A percentile compares a stretch with the other conserved stretches of the same genome.
Evolutionary conservation across 1,140 invertebrate genomes (phyloP).

Genomic region (Brachionus plicatilis): DNA sequence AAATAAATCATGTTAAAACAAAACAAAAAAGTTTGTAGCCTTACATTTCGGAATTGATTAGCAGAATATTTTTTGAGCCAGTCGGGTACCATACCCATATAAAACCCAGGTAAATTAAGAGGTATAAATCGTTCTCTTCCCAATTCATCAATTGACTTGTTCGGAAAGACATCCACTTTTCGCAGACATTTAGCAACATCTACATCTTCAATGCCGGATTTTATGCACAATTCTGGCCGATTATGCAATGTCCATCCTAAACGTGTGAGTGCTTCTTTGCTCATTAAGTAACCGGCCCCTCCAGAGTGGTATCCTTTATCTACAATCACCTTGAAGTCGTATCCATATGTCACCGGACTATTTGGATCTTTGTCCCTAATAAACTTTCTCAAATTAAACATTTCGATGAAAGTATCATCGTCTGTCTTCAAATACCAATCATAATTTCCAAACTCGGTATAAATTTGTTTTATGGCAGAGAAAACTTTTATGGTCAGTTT

Average conservation of each 20-base stretch:
- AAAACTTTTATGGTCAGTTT: slow-evolving; percentile 22
- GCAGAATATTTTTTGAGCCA: neutral
- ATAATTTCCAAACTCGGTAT: neutral
- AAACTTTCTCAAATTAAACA: slow-evolving; percentile 56
- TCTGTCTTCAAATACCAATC: slow-evolving; percentile 93
- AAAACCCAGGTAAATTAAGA: neutral
- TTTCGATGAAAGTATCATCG: slow-evolving; percentile 75
- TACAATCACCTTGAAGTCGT: slow-evolving; percentile 49
- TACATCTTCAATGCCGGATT: slow-evolving; percentile 70
- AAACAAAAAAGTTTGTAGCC: neutral
- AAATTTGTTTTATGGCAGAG: neutral
- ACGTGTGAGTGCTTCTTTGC: slow-evolving; percentile 54
- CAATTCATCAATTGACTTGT: slow-evolving; percentile 74
- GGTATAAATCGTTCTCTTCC: slow-evolving; percentile 80
- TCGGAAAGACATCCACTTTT: slow-evolving; percentile 75
- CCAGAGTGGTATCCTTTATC: slow-evolving; percentile 50
- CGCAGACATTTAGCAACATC: slow-evolving; percentile 88
- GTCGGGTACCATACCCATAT: neutral
- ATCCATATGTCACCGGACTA: slow-evolving; percentile 49
- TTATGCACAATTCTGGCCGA: neutral
- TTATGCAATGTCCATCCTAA: neutral
- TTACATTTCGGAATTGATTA: slow-evolving; percentile 20
- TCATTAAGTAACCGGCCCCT: slow-evolving; percentile 74
- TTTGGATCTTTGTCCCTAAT: slow-evolving; percentile 43
- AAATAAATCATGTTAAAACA: neutral